These are phyloP conservation scores for Lutjanus campechanus DNA, from an alignment of 2,797 vertebrate genomes.

Conservation along the genomic window DNA sequence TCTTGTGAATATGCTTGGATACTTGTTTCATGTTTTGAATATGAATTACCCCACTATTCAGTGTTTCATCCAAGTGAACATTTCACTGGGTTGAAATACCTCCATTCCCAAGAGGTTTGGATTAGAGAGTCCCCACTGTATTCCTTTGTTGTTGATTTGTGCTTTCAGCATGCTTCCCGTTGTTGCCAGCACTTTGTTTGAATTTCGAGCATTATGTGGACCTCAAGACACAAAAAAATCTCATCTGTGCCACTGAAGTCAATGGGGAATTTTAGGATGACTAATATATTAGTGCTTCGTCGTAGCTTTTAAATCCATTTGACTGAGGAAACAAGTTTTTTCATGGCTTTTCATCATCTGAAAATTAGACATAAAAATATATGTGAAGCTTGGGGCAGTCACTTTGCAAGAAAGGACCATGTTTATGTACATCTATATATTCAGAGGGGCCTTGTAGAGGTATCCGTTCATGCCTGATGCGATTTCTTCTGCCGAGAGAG, in stretches of 20 bases:
- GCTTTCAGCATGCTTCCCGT: slow-evolving; percentile 63
- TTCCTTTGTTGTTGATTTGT: slow-evolving; percentile 70
- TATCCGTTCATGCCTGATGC: slow-evolving; percentile 73
- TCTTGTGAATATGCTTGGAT: slow-evolving; percentile 52
- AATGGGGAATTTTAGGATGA: slow-evolving; percentile 51
- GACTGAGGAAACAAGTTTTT: slow-evolving; percentile 45
- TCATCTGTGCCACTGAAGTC: slow-evolving; percentile 26
- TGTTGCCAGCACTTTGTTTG: slow-evolving; percentile 62
- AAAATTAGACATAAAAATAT: slow-evolving; percentile 43
- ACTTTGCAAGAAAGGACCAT: slow-evolving; percentile 18
- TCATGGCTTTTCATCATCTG: slow-evolving; percentile 53
- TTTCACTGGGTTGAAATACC: slow-evolving; percentile 70
- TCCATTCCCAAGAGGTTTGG: slow-evolving; percentile 66
- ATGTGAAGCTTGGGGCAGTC: slow-evolving; percentile 37
- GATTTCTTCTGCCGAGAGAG: slow-evolving; percentile 76
- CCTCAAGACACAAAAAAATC: slow-evolving; percentile 37
- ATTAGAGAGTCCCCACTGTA: slow-evolving; percentile 68
- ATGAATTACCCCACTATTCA: slow-evolving; percentile 64
- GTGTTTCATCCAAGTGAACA: slow-evolving; percentile 60
- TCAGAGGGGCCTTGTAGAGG: slow-evolving; percentile 60
- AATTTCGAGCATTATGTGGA: slow-evolving; percentile 55
- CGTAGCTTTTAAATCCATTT: slow-evolving; percentile 52
- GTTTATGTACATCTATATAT: slow-evolving; percentile 47
- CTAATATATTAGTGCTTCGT: slow-evolving; percentile 50
- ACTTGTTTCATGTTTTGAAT: slow-evolving; percentile 71